Conservation (phyloP, 2,888 invertebrate species). For the Harpagoxenus sublaevis region DNA sequence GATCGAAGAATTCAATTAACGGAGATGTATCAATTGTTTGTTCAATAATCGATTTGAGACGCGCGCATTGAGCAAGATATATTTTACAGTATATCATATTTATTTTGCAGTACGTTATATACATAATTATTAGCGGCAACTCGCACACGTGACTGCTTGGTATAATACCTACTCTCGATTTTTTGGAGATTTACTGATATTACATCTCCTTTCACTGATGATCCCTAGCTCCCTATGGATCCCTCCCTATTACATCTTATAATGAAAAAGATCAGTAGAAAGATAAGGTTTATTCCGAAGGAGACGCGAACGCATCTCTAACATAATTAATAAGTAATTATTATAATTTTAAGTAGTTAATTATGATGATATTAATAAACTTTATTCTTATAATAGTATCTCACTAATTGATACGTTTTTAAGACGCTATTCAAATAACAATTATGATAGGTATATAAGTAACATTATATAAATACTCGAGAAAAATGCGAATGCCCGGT, state of each 20-base stretch:
- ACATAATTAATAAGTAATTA: not conserved
- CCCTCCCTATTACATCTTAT: not conserved
- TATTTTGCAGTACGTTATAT: not conserved
- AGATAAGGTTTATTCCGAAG: not conserved
- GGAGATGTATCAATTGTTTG: not conserved
- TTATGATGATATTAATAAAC: not conserved
- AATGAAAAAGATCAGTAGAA: not conserved
- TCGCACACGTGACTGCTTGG: no score
- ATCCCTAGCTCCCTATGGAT: not conserved
- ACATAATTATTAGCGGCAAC: not conserved
- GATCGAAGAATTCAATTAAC: not conserved
- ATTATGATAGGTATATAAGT: not conserved
- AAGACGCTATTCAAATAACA: not conserved
- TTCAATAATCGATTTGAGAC: slow-evolving; percentile 1
- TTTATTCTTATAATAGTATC: not conserved
- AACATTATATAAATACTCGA: not conserved
- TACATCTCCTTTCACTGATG: not conserved
- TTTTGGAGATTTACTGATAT: not conserved
- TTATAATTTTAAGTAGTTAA: not conserved
- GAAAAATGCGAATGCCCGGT: not conserved
- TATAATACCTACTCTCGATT: not conserved
- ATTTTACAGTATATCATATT: not conserved
- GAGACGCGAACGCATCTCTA: no score
- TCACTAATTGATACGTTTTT: not conserved
- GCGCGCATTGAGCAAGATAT: not conserved